Base-by-base conservation (phyloP, 2,797 vertebrate genomes). In the Sebastes steindachneri region DNA sequence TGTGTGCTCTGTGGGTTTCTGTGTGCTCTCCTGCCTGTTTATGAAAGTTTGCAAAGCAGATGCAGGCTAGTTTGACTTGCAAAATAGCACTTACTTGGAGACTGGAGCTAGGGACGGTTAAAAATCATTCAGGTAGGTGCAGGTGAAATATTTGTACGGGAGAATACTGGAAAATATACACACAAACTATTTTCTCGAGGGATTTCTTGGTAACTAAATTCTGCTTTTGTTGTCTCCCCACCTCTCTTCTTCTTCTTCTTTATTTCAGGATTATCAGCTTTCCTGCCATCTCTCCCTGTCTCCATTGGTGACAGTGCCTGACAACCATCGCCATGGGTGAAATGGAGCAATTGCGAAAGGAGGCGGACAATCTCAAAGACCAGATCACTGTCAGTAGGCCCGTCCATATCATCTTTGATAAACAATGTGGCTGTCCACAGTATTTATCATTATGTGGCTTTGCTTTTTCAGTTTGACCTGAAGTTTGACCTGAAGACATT, bases 271-370 rank as follows among this genome's bases (percentile, higher is more conserved):
- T 87, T 82, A 65, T 81, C 73, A 48, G 73, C 71, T 86, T 77
- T 78, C 84, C 90, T 86, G 83, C 86, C 69, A 78, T 92, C 86
- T 89, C 77, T 84, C 75, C 87, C 89, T 69, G 86, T 89, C 84
- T 92, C 73, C 73, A 58, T 63, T 83, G 83, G 90, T 93, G 91
- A 93, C 85, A 55, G 89, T 73, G 78, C 82, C 89, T 92, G 71
- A 87, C 84, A 82, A 82, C 86, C 88, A 90, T 87, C 85, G 88
- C 89, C 91, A 99, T 99, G 98, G 97, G 97, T 91, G 98, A 99
- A 95, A 97, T 99, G 92, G 98, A 99, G 73, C 93, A 99, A 92
- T 91, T 99, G 94, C 96, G 97, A 89, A 97, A 99, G 92, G 98
- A 99, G 92, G 96, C 97, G 2, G 97, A 99, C 77, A 96, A 92